These are phyloP conservation scores for Antheraea mylitta DNA, from an alignment of 1,140 invertebrate species.

Conservation along the genomic window DNA sequence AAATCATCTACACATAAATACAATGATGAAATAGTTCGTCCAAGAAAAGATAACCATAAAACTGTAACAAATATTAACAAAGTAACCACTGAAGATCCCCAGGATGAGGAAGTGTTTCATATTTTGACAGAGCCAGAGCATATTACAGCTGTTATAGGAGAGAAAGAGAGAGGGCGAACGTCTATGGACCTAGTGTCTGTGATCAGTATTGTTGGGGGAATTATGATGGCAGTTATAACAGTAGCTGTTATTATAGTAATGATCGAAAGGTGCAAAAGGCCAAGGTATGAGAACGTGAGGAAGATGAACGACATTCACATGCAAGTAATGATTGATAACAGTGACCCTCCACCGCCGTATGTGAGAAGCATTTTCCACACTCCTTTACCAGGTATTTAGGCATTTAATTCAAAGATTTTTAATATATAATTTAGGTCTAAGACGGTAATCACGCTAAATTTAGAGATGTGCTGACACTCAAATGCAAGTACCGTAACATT, in stretches of 20 bases:
- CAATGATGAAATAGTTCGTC: constrained; percentile 8
- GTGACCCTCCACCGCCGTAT: constrained; percentile 67
- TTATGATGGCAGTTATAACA: constrained; percentile 73
- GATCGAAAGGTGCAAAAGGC: constrained; percentile 65
- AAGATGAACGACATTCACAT: constrained; percentile 70
- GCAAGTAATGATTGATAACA: constrained; percentile 70
- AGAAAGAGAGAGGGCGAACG: constrained; percentile 59
- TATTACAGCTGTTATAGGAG: constrained; percentile 74
- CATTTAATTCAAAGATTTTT: background rate
- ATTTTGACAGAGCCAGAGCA: constrained; percentile 79
- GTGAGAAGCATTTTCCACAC: constrained; percentile 79
- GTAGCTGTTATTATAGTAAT: constrained; percentile 73
- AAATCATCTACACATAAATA: constrained; percentile 17
- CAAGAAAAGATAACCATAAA: constrained; percentile 35
- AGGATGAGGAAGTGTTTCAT: constrained; percentile 72
- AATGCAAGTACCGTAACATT: too few species aligned
- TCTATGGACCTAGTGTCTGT: constrained; percentile 71
- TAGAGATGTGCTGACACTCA: too few species aligned
- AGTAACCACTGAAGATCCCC: constrained; percentile 51
- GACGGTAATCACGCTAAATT: too few species aligned
- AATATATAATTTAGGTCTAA: background rate
- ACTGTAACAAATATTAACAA: constrained; percentile 31
- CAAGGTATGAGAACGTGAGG: constrained; percentile 61
- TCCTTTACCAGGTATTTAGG: constrained; percentile 76
- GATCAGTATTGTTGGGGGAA: constrained; percentile 71